Percentiles rank a stretch among this genome's conserved stretches.
These are phyloP conservation scores for Oegoconia quadripuncta DNA, from an alignment of 2,888 invertebrate genomes.

Conservation along the genomic window DNA sequence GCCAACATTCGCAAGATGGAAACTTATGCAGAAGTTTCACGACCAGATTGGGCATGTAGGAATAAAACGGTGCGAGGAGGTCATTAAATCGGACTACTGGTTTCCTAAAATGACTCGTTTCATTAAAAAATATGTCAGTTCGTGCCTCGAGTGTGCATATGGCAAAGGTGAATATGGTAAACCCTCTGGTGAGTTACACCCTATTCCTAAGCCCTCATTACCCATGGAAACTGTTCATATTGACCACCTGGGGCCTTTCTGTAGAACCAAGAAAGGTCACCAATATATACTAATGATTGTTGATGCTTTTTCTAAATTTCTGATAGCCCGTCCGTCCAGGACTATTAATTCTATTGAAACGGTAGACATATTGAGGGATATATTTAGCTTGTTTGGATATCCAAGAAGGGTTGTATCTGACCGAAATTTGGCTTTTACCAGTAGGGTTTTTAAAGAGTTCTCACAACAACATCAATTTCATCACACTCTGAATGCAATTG, in stretches of 20 bases:
- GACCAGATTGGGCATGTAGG: constrained; percentile 39
- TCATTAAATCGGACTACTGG: constrained; percentile 34
- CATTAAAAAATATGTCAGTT: too few species aligned
- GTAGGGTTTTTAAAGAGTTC: constrained; percentile 24
- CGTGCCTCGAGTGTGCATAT: constrained; percentile 34
- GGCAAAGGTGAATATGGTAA: constrained; percentile 25
- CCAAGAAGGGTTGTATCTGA: constrained; percentile 17
- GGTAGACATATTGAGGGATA: constrained; percentile 9
- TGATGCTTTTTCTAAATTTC: constrained; percentile 13
- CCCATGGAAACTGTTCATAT: constrained; percentile 23
- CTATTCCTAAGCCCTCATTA: constrained; percentile 24
- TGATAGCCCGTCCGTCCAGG: constrained; percentile 21
- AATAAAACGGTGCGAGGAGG: constrained; percentile 20
- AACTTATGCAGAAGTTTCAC: constrained; percentile 32
- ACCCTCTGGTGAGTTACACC: constrained; percentile 20
- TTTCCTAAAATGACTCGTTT: constrained; percentile 34
- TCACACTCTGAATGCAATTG: constrained; percentile 22
- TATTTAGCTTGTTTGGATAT: constrained; percentile 17
- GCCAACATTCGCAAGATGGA: constrained; percentile 30
- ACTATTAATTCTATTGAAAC: constrained; percentile 19
- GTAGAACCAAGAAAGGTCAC: constrained; percentile 20
- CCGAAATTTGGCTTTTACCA: constrained; percentile 22
- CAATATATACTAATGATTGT: constrained; percentile 25
- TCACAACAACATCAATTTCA: constrained; percentile 20
- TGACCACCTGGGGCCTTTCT: constrained; percentile 27